Base-by-base conservation (phyloP, 2,113 vertebrate genomes). In the Cynoglossus semilaevis region DNA sequence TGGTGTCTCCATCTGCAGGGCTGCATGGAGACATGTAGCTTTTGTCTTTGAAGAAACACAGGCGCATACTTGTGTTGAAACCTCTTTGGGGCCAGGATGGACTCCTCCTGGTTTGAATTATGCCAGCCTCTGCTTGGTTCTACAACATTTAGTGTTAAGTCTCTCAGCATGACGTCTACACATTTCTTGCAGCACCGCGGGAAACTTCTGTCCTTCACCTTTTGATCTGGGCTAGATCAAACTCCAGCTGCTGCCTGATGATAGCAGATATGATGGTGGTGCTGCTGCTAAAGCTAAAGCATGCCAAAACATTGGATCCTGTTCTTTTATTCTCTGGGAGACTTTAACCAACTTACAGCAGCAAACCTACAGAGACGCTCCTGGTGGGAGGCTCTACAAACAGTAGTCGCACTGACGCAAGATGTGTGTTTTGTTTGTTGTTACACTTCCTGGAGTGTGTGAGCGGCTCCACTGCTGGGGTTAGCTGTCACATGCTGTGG, bases 81-180 rank as follows among this genome's bases (percentile, higher is more conserved):
- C 49, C 53, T 71, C 40, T 8, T 1, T 55, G 53, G 75, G 75
- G 51, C 38, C n/a, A 29, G 59, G 52, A 80, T 67, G 70, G 78
- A 82, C 81, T 84, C 79, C 82, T 77, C 19, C 76, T 56, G 80
- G 81, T 83, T 61, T 78, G 79, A 82, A 81, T 86, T 88, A 80
- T 63, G 63, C 46, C 49, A 54, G 45, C 19, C 44, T 59, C 66
- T 36, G 18, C 70, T 53, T 50, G 52, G 51, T 17, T 38, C 47
- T 16, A 52, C 15, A 46, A 36, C 9, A 7, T 54, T 74, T 47
- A 41, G 50, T 58, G 58, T 57, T 19, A 13, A 46, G 15, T 64
- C 46, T 58, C 74, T 46, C 60, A 50, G 69, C 57, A 7, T 64
- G 65, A 51, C 68, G 53, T 67, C 50, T 15, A 36, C 50, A 47